phyloP scores from a whole-genome alignment of 2,113 vertebrate species.

The Labeo rohita region DNA sequence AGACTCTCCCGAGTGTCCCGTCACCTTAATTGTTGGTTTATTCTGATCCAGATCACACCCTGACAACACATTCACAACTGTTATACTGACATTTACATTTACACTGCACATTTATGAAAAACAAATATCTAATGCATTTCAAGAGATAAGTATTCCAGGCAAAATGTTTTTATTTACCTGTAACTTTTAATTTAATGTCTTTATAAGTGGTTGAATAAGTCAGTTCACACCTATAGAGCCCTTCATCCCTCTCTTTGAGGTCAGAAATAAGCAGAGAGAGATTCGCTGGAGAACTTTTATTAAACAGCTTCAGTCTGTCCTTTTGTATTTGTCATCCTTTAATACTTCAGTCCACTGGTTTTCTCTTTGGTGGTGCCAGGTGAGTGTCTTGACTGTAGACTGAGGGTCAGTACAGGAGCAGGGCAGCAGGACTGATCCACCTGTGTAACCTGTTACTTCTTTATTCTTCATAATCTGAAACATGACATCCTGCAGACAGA shows the following conservation, averaged over 20 bases:
- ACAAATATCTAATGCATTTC: neutral
- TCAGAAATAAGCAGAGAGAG: conserved; percentile 50
- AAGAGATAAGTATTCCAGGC: too few species aligned
- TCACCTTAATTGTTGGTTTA: neutral
- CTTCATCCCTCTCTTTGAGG: conserved; percentile 26
- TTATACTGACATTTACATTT: neutral
- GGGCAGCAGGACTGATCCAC: conserved; percentile 39
- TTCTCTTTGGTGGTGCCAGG: neutral
- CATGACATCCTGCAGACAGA: conserved; percentile 19
- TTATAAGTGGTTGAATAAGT: too few species aligned
- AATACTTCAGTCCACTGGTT: neutral
- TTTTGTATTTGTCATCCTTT: neutral
- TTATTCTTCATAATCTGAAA: neutral
- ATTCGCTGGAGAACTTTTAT: conserved; percentile 3
- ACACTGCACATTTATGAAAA: neutral
- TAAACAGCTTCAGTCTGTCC: conserved; percentile 34
- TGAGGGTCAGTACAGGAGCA: conserved; percentile 34
- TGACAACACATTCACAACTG: neutral
- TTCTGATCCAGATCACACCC: neutral
- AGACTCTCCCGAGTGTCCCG: neutral
- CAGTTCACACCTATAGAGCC: neutral
- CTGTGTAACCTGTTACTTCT: neutral
- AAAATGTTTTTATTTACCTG: too few species aligned
- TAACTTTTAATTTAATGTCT: too few species aligned
- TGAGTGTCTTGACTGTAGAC: neutral